Evolutionary conservation across 2,113 vertebrate genomes (phyloP), one percentile per base, ranked within the genome.

Genomic region (Dicrurus megarhynchus): DNA sequence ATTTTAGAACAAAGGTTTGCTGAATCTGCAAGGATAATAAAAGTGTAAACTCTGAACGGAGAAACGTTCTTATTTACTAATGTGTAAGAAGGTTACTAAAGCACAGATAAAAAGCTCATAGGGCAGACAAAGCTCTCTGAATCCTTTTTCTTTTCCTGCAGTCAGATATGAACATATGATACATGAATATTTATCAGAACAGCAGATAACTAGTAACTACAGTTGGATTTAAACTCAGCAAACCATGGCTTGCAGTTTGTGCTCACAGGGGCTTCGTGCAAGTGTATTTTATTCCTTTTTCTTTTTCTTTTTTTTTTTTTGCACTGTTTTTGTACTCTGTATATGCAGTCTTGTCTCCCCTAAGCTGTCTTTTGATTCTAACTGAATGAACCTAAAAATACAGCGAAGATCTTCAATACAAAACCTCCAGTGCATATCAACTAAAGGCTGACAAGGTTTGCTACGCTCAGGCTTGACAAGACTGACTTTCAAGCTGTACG

Each of bases 1-100:
- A 79, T 95, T 97, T 97, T 92, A 94, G 98, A 98, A 98, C 97
- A 98, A 98, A 98, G 97, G 97, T 97, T 97, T 97, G 94, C 96
- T 97, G 95, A 98, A 93, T 95, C 95, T 96, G 97, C 87, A 96
- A 96, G 97, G 90, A 95, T 94, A 91, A 90, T 94, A 96, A 93
- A 97, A 97, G 74, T 93, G 87, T 87, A 49, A 83, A 91, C 79
- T 70, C 89, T 93, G 84, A 96, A 67, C 63, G 90, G 84, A 93
- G 76, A 88, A 93, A 86, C 0, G 3, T 30, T 86, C 92, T 59
- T 96, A 91, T 93, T 96, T 96, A 78, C 84, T 50, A 82, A 90
- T 42, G 75, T 84, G 13, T 81, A 71, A 81, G 93, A 80, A 89
- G 65, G 87, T 89, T 95, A 89, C 65, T 86, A 94, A 90, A 87